Evolutionary conservation across 1,140 invertebrate genomes (phyloP), one percentile per base, ranked within the genome.

Genomic region (Globodera rostochiensis): DNA sequence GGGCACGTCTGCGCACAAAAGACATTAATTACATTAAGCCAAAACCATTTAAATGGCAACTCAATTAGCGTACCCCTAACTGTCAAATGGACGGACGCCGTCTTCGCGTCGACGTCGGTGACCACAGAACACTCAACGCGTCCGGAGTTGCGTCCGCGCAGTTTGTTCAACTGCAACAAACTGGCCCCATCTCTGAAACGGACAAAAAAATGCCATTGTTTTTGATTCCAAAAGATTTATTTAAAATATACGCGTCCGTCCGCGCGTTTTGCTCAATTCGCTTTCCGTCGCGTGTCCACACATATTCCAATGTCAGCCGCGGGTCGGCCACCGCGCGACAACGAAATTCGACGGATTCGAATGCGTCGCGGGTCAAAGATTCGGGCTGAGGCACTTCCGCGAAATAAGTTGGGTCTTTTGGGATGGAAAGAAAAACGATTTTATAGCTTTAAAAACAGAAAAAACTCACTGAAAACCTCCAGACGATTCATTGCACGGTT

Each of bases 71-170:
- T 60, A 87, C 88, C 87, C 79, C 74, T 84, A 47, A 89, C 88
- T 76, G 87, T 71, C 67, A 90, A 45, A 13, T 86, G 66, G 8
- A 88, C 96, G 83, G 93, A 92, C 0, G 95, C 94, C 7, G 92
- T 92, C 1, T 94, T 93, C 84, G 94, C 92, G 90, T 98, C 97
- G 25, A 98, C 91, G 6, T 94, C 93, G 3, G 97, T 98, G 67
- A 92, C 92, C 2, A 96, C 97, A n/a, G 96, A 93, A 91, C 97
- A 99, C 0, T 96, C 98, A 88, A 98, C 98, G 71, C 93, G 93
- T 15, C 96, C 96, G 11, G 97, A 97, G 91, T 98, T 96, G 75
- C 96, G 90, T 91, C 97, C 96, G 46, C 93, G 94, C 15, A 96
- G 96, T 91, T 97, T 96, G 8, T 94, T 94, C 77, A 99, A 97